These are phyloP conservation scores for Leiothrix lutea DNA, from an alignment of 2,113 vertebrate genomes.

Conservation along the genomic window DNA sequence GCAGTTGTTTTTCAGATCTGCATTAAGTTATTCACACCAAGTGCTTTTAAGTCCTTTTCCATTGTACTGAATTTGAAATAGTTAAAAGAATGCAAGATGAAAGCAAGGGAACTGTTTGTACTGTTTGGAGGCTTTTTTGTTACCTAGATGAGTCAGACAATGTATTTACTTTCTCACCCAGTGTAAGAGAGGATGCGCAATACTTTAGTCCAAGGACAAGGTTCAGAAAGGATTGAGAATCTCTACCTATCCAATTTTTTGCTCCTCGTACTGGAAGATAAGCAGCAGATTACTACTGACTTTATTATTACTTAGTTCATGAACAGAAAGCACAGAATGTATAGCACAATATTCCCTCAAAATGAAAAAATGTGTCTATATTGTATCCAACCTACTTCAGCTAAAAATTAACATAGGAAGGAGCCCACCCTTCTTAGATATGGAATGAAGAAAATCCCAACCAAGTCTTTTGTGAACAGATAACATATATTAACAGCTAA, in stretches of 20 bases:
- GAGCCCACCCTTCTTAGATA: not conserved
- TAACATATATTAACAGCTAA: not conserved
- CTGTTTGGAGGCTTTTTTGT: not conserved
- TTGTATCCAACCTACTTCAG: not conserved
- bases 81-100: not conserved
- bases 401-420: not conserved
- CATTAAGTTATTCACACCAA: not conserved
- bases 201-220: not conserved
- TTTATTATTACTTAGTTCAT: not conserved
- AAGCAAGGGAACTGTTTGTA: not conserved
- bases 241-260: not conserved
- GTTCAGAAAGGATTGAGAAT: not conserved
- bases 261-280: not conserved
- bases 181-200: not conserved
- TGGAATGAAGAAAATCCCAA: not conserved
- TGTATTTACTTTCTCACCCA: not conserved
- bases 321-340: not conserved
- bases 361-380: not conserved
- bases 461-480: not conserved
- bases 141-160: not conserved
- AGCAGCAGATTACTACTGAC: not conserved
- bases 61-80: not conserved
- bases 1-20: constrained; percentile 32
- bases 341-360: not conserved
- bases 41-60: constrained; percentile 9